These are phyloP conservation scores for Meiosimyza decipiens DNA, from an alignment of 2,888 invertebrate genomes.

Conservation along the genomic window DNA sequence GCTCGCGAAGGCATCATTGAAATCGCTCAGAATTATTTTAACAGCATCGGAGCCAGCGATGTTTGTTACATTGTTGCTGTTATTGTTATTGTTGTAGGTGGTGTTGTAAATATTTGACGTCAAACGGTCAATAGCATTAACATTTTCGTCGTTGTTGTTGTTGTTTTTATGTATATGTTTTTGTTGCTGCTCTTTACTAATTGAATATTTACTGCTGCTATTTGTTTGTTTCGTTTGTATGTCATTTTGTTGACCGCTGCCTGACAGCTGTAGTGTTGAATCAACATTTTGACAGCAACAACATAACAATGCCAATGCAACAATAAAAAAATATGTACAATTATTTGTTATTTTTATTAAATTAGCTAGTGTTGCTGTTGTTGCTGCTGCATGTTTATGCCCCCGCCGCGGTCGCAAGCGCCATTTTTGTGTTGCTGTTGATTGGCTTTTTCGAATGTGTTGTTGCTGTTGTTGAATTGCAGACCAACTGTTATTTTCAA, in stretches of 20 bases:
- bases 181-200: slow-evolving; percentile 46
- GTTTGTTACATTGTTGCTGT: slow-evolving; percentile 25
- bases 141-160: slow-evolving; percentile 26
- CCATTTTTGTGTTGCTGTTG: slow-evolving; percentile 43
- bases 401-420: slow-evolving; percentile 43
- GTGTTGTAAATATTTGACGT: too few species aligned
- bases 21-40: slow-evolving; percentile 54
- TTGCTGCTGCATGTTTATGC: slow-evolving; percentile 36
- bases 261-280: slow-evolving; percentile 1
- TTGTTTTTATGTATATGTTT: slow-evolving; percentile 38
- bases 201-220: slow-evolving; percentile 43
- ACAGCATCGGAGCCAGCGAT: slow-evolving; percentile 45
- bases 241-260: slow-evolving; percentile 1
- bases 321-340: slow-evolving; percentile 50
- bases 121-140: neutral
- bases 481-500: too few species aligned
- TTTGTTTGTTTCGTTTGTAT: slow-evolving; percentile 26
- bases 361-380: slow-evolving; percentile 34
- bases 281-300: slow-evolving; percentile 15
- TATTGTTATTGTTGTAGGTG: slow-evolving; percentile 35
- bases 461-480: slow-evolving; percentile 25
- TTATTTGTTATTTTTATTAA: slow-evolving; percentile 41
- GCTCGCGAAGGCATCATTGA: slow-evolving; percentile 51
- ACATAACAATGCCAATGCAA: slow-evolving; percentile 41
- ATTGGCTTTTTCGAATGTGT: slow-evolving; percentile 41